Base-by-base conservation (phyloP, 2,888 invertebrate genomes). In the Rotaria magnacalcarata region DNA sequence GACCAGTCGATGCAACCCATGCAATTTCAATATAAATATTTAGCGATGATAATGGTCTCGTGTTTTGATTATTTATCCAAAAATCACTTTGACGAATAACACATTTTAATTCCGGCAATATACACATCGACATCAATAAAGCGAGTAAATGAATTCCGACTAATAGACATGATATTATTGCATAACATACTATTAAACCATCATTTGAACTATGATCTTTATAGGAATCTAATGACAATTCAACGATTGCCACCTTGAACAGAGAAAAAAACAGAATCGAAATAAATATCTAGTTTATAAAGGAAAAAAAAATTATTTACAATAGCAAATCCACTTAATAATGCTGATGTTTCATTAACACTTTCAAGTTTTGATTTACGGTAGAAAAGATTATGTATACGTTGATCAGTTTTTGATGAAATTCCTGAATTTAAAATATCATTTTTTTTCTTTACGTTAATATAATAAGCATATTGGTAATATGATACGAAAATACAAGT, bases 61-160 rank as follows among this genome's bases (percentile, higher is more conserved):
- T 80, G 47, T 80, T 47, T 80, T 80, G 43, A 80, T 80, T 47
- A 80, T 80, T 10, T 0, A 80, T 80, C 75, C 75, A 80, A 7
- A 47, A 4, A 80, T 80, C 75, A 21, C 24, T 24, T 80, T 80
- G 75, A 47, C 75, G 75, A 4, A 80, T 95, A 86, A 96, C 95
- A 2, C 96, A 96, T 90, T 97, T 96, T 87, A 97, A 95, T 90
- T 96, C 95, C 1, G 97, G 96, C 88, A 97, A 92, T 87, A 97
- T 94, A 90, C 96, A 97, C 0, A 96, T 97, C 89, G 96, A 96
- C 91, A 97, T 96, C 96, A 97, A 96, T 84, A 97, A 92, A 0
- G 96, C 96, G 90, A 97, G 94, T 90, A 97, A 94, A 90, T 97
- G 96, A 0, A 97, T 96, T 0, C 96, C 95, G 19, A 97, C 96